Evolutionary conservation across 2,888 invertebrate species (phyloP).

Genomic region (Chorisops tibialis): DNA sequence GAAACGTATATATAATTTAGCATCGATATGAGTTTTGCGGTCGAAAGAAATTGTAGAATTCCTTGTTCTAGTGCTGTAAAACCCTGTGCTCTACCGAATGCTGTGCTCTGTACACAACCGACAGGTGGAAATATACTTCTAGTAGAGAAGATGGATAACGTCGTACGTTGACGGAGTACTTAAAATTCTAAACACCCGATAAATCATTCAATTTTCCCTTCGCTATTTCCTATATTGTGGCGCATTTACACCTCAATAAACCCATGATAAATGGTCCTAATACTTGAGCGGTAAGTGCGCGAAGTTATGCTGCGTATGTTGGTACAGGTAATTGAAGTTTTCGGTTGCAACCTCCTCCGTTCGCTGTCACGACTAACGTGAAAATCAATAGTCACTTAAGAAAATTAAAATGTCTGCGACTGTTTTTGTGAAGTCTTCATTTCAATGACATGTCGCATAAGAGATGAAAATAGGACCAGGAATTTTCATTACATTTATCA

Average conservation of each 20-base stretch:
- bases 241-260: slow-evolving; percentile 26
- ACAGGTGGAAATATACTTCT: too few species aligned
- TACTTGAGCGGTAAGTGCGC: slow-evolving; percentile 10
- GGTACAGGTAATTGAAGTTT: neutral
- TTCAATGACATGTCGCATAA: slow-evolving; percentile 1
- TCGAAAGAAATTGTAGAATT: too few species aligned
- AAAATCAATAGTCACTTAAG: slow-evolving; percentile 26
- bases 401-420: slow-evolving; percentile 20
- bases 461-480: too few species aligned
- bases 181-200: slow-evolving; percentile 25
- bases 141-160: slow-evolving; percentile 16
- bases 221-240: slow-evolving; percentile 21
- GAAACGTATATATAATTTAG: too few species aligned
- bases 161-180: slow-evolving; percentile 24
- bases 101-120: too few species aligned
- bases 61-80: too few species aligned
- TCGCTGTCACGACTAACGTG: too few species aligned
- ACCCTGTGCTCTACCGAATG: too few species aligned
- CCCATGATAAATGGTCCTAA: slow-evolving; percentile 20
- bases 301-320: too few species aligned
- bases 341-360: neutral
- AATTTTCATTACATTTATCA: too few species aligned
- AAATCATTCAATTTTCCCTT: slow-evolving; percentile 24
- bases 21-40: too few species aligned
- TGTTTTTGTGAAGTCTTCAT: neutral